These are phyloP conservation scores for Tromatobia lineatoria DNA, from an alignment of 2,888 invertebrate species.

Conservation along the genomic window DNA sequence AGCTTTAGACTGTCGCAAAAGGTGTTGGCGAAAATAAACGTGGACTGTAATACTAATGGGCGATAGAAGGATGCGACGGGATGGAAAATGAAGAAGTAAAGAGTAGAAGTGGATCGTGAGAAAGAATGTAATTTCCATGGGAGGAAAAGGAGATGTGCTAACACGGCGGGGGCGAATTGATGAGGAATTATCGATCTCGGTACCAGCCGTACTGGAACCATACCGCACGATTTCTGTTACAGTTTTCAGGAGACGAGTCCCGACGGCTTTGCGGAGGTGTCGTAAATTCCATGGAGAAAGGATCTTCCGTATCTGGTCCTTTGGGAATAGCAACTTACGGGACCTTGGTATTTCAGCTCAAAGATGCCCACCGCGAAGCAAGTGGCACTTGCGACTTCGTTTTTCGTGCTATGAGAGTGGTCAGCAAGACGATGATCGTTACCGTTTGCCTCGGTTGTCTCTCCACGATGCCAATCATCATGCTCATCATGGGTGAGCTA, in stretches of 20 bases:
- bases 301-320: conserved; percentile 77
- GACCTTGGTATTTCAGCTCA: conserved; percentile 92
- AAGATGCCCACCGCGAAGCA: conserved; percentile 92
- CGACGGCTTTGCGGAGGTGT: conserved; percentile 88
- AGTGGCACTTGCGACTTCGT: conserved; percentile 91
- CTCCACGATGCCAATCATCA: conserved; percentile 90
- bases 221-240: conserved; percentile 72
- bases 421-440: conserved; percentile 91
- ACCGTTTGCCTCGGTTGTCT: conserved; percentile 90
- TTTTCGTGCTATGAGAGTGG: conserved; percentile 90
- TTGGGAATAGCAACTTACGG: conserved; percentile 89
- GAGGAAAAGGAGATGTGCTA: conserved; percentile 38
- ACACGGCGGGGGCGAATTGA: conserved; percentile 45
- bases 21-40: not conserved
- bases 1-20: not conserved
- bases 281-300: conserved; percentile 80
- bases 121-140: conserved; percentile 51
- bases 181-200: conserved; percentile 58
- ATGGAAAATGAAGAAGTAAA: conserved; percentile 4
- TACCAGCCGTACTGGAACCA: conserved; percentile 20
- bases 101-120: conserved; percentile 23
- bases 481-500: conserved; percentile 92
- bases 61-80: not conserved
- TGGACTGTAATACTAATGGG: conserved; percentile 27
- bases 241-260: conserved; percentile 92